Evolutionary conservation across 2,888 invertebrate species (phyloP), one percentile per base, ranked within the genome.

Genomic region (Dusona sp.): DNA sequence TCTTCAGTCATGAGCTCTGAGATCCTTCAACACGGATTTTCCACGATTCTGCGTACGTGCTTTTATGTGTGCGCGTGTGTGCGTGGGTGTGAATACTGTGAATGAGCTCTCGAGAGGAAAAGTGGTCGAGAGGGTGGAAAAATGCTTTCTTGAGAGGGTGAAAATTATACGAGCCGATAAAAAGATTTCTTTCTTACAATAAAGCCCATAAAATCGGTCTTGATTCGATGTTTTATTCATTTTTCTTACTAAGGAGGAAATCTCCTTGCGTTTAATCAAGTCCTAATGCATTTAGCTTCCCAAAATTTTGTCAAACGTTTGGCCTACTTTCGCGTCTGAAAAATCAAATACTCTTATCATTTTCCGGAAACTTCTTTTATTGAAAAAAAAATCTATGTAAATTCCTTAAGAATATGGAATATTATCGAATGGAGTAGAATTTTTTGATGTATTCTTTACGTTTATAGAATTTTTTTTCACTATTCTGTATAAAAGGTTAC

Each of bases 1-100:
- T 85, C 87, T 87, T 87, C 85, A 87, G 83, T 25, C 57, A 61
- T 64, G 64, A 79, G 57, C 54, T 22, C 22, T 16, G 65, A 83
- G 67, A 19, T 25, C 64, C 70, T 65, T 72, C 70, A 29, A 79
- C 79, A 51, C 68, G 61, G 48, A 74, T 84, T 57, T 79, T 54
- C 48, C 25, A 25, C 70, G 57, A 70, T 25, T 25, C 61, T 29
- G 29, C 61, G 25, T 61, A 61, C 61, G 61, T 29, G 29, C 25
- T 13, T 29, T 29, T 29, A 33, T 13, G 42, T 70, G 74, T 22
- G 48, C 9, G 54, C 61, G 54, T 16, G 48, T 11, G 73, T 16
- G 54, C 25, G 38, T 11, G 64, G n/a, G 45, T 42, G 65, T 13
- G 68, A 77, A 48, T 29, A 25, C 57, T 13, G 45, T n/a, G 51